phyloP scores from a whole-genome alignment of 2,113 vertebrate species.

The Bubo blakistoni region DNA sequence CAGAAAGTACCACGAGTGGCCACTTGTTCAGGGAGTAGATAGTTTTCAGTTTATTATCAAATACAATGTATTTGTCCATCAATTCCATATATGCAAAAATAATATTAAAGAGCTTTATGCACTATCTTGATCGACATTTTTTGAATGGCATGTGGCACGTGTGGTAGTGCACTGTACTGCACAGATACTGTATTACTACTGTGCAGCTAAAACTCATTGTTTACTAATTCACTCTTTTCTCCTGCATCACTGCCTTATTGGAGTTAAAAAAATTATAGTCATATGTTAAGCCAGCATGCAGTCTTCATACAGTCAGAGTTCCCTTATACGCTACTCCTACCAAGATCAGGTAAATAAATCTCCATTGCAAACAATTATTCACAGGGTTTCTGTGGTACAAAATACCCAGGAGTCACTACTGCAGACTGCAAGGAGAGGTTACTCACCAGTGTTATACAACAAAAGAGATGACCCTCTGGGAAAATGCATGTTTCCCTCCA shows the following conservation, averaged over 20 bases:
- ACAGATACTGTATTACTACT: not conserved
- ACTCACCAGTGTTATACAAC: not conserved
- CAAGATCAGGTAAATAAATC: not conserved
- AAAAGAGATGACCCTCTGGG: not conserved
- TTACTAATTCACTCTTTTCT: not conserved
- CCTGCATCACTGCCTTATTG: not conserved
- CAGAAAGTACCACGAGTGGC: rapidly evolving
- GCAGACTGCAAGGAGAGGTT: not conserved
- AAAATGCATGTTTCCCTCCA: not conserved
- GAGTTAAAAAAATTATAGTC: not conserved
- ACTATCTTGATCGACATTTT: not conserved
- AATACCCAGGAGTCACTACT: not conserved
- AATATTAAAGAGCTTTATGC: not conserved
- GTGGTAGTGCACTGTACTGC: not conserved
- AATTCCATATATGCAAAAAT: not conserved
- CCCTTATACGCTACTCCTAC: not conserved
- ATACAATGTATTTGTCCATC: not conserved
- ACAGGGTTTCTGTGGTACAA: not conserved
- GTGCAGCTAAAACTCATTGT: not conserved
- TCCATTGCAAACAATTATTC: not conserved
- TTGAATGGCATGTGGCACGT: rapidly evolving
- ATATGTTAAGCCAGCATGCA: not conserved
- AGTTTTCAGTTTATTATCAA: not conserved
- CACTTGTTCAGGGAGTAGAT: not conserved
- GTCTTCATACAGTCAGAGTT: not conserved